phyloP scores from a whole-genome alignment of 1,140 invertebrate genomes.

The Meloidogyne exigua region DNA sequence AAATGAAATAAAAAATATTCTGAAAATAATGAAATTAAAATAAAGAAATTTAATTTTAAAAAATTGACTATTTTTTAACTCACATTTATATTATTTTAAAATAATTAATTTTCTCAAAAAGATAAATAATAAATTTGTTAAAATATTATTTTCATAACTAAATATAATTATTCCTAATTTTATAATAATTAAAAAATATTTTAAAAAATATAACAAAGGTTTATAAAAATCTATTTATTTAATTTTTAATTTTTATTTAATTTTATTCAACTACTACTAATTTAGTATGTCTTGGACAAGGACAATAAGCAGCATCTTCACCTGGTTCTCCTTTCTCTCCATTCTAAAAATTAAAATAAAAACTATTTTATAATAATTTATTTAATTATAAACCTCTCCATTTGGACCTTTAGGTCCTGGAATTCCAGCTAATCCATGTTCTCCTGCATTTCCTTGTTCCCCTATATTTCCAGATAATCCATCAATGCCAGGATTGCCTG shows the following conservation, averaged over 20 bases:
- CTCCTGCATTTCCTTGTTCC: not conserved
- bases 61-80: no score
- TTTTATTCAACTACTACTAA: not conserved
- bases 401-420: constrained; percentile 3
- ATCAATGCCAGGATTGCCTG: constrained; percentile 7
- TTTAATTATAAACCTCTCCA: not conserved
- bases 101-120: no score
- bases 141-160: no score
- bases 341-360: not conserved
- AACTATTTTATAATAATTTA: no score
- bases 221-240: no score
- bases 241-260: not conserved
- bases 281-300: constrained; percentile 16
- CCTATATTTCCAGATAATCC: not conserved
- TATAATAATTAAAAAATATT: no score
- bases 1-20: constrained; percentile 9
- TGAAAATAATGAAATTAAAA: not conserved
- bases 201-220: no score
- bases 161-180: no score
- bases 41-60: not conserved
- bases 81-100: no score
- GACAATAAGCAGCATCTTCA: constrained; percentile 22
- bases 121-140: no score
- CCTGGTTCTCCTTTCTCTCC: constrained; percentile 9
- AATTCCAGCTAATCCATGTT: not conserved